phyloP scores from a whole-genome alignment of 2,888 invertebrate species.

The Tricholauxania praeusta region DNA sequence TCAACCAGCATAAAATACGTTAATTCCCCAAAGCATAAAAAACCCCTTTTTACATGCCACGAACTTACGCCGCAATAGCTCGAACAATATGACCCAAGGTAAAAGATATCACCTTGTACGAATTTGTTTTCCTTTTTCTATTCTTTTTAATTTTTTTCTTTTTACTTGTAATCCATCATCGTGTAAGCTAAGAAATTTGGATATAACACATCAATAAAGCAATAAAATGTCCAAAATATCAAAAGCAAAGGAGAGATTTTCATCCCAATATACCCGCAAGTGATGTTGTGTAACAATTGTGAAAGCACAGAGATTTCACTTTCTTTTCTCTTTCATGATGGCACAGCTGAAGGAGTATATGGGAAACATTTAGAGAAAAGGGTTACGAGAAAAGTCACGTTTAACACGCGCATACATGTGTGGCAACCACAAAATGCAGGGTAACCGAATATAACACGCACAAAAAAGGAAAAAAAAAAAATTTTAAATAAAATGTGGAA shows the following conservation, averaged over 20 bases:
- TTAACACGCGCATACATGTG: slow-evolving; percentile 30
- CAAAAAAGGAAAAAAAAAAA: slow-evolving; percentile 1
- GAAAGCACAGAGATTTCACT: not conserved
- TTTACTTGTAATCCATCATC: slow-evolving; percentile 23
- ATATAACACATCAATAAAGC: slow-evolving; percentile 49
- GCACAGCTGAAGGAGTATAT: not conserved
- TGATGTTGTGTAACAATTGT: slow-evolving; percentile 7
- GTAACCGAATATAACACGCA: not conserved
- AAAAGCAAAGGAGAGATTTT: slow-evolving; percentile 28
- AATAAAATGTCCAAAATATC: slow-evolving; percentile 49
- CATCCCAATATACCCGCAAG: slow-evolving; percentile 1
- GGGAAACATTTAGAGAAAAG: slow-evolving; percentile 14
- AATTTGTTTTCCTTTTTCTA: slow-evolving; percentile 19
- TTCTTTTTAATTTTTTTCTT: not conserved
- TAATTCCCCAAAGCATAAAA: slow-evolving; percentile 8
- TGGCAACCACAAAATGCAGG: slow-evolving; percentile 21
- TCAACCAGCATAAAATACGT: slow-evolving; percentile 30
- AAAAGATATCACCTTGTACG: slow-evolving; percentile 28
- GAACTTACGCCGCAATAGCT: slow-evolving; percentile 9
- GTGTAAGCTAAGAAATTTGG: slow-evolving; percentile 35
- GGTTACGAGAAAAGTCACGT: slow-evolving; percentile 33
- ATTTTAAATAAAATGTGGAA: not conserved
- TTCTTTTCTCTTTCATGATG: not conserved
- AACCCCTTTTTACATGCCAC: slow-evolving; percentile 5
- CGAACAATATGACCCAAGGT: slow-evolving; percentile 3